Evolutionary conservation across 2,888 invertebrate species (phyloP).

Genomic region (Pegoplata infirma): DNA sequence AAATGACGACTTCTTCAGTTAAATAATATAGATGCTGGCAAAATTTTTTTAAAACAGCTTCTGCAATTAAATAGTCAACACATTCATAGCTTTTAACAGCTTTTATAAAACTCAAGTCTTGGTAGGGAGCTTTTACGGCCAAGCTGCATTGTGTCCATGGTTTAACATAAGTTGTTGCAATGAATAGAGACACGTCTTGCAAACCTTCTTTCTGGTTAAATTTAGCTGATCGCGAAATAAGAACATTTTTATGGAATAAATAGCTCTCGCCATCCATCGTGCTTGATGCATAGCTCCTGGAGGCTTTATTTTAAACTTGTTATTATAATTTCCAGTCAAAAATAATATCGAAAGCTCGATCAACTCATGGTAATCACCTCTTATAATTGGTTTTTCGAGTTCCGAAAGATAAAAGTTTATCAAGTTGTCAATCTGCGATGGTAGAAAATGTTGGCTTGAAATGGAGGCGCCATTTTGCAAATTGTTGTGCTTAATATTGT

Average conservation of each 20-base stretch:
- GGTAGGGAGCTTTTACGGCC: conserved; percentile 22
- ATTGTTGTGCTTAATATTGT: conserved; percentile 12
- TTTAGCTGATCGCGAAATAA: conserved; percentile 46
- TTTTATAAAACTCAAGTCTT: conserved; percentile 7
- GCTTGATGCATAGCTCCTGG: conserved; percentile 67
- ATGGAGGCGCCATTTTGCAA: conserved; percentile 14
- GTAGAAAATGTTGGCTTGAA: neutral
- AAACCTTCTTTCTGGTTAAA: conserved; percentile 48
- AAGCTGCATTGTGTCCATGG: conserved; percentile 56
- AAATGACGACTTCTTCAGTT: conserved; percentile 2
- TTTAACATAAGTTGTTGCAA: conserved; percentile 66
- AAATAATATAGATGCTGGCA: neutral
- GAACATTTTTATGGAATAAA: conserved; percentile 65
- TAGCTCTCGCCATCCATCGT: conserved; percentile 68
- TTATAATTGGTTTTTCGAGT: conserved; percentile 23
- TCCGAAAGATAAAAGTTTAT: conserved; percentile 18
- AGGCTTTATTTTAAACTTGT: conserved; percentile 34
- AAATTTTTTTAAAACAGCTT: conserved; percentile 18
- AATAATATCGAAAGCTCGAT: conserved; percentile 38
- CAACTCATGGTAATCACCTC: conserved; percentile 8
- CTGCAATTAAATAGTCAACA: neutral
- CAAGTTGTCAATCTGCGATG: conserved; percentile 15
- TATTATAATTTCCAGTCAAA: conserved; percentile 9
- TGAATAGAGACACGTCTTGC: conserved; percentile 59
- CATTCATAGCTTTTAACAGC: neutral